phyloP scores from a whole-genome alignment of 2,113 vertebrate species.

The Oryzias woworae region DNA sequence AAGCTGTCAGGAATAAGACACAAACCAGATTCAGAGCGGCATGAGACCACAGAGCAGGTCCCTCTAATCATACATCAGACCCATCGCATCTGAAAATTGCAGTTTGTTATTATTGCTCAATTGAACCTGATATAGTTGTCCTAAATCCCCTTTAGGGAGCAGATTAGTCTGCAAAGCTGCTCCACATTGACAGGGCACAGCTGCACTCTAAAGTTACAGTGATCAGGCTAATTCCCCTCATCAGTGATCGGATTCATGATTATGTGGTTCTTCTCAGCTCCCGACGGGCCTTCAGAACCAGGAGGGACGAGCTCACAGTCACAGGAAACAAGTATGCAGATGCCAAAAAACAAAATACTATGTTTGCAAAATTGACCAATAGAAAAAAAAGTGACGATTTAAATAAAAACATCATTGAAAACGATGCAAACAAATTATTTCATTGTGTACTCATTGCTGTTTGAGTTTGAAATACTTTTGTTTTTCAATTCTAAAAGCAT shows the following conservation, averaged over 20 bases:
- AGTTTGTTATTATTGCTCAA: slow-evolving; percentile 76
- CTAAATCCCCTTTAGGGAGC: slow-evolving; percentile 70
- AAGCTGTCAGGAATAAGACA: neutral
- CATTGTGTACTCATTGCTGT: no score
- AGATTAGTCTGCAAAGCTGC: slow-evolving; percentile 75
- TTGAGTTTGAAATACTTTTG: no score
- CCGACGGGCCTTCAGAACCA: slow-evolving; percentile 17
- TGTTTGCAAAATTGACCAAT: no score
- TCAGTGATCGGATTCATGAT: slow-evolving; percentile 67
- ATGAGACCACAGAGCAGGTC: slow-evolving; percentile 1
- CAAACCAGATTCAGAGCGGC: slow-evolving; percentile 7
- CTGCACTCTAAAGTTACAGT: slow-evolving; percentile 66
- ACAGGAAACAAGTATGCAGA: no score
- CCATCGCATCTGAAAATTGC: slow-evolving; percentile 59
- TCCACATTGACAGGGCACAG: slow-evolving; percentile 59
- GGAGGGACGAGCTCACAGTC: neutral
- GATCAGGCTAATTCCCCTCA: slow-evolving; percentile 63
- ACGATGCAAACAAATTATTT: no score
- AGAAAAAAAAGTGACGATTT: no score
- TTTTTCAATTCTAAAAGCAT: no score
- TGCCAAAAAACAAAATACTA: no score
- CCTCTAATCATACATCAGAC: slow-evolving; percentile 44
- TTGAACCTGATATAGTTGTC: slow-evolving; percentile 64
- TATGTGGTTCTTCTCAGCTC: slow-evolving; percentile 44
- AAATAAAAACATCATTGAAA: no score